phyloP scores from a whole-genome alignment of 92 coral and sea anemone species.

The Porites lobata region DNA sequence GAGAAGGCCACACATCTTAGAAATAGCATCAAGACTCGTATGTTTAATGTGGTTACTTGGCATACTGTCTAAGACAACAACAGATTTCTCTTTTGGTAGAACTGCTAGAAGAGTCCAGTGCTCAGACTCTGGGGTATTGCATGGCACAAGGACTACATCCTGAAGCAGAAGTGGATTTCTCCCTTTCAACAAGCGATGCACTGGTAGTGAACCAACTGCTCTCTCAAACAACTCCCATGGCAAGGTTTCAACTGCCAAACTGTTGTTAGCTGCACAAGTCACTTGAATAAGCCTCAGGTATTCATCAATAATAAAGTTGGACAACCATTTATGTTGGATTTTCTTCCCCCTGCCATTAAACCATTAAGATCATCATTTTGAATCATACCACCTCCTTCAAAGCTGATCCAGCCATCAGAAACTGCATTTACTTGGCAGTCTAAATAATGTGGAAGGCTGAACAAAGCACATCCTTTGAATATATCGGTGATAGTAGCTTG shows the following conservation, averaged over 20 bases:
- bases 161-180: slow-evolving; percentile 42
- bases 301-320: slow-evolving; percentile 63
- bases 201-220: slow-evolving; percentile 44
- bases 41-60: slow-evolving; percentile 64
- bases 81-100: slow-evolving; percentile 52
- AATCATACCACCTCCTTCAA: slow-evolving; percentile 52
- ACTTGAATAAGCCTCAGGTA: slow-evolving; percentile 39
- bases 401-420: slow-evolving; percentile 47
- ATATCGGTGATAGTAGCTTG: slow-evolving; percentile 12
- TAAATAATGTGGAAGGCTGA: slow-evolving; percentile 47
- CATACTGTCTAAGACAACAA: slow-evolving; percentile 56
- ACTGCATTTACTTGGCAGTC: slow-evolving; percentile 57
- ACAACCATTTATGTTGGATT: slow-evolving; percentile 43
- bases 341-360: slow-evolving; percentile 40
- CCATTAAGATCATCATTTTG: slow-evolving; percentile 31
- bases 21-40: slow-evolving; percentile 34
- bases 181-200: slow-evolving; percentile 24
- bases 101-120: slow-evolving; percentile 73
- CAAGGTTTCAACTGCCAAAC: slow-evolving; percentile 45
- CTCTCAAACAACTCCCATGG: slow-evolving; percentile 66
- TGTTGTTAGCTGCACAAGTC: slow-evolving; percentile 25
- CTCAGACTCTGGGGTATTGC: slow-evolving; percentile 56
- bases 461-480: slow-evolving; percentile 33
- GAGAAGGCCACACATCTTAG: slow-evolving; percentile 52
- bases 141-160: slow-evolving; percentile 65